Conservation (phyloP, 2,113 vertebrate genomes). For the Proterorhinus semilunaris region DNA sequence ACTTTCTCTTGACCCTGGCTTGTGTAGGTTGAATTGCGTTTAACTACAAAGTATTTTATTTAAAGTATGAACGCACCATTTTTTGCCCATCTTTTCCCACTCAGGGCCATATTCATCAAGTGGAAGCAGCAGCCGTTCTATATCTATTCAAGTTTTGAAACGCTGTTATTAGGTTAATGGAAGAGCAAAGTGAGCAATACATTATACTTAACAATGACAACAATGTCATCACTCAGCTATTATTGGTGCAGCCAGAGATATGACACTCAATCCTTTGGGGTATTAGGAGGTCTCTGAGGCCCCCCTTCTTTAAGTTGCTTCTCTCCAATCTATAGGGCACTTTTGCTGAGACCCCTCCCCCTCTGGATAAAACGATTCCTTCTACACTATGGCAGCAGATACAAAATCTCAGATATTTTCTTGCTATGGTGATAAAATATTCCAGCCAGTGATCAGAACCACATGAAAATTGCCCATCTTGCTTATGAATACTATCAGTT, state of each 20-base stretch:
- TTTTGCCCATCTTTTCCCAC: not conserved
- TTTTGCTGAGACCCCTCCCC: no score
- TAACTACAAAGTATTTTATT: not conserved
- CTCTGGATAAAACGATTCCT: no score
- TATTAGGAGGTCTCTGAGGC: slow-evolving; percentile 15
- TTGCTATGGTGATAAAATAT: no score
- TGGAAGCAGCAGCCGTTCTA: not conserved
- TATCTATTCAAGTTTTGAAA: not conserved
- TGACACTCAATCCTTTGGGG: slow-evolving; percentile 5
- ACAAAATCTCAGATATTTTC: no score
- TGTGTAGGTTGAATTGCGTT: not conserved
- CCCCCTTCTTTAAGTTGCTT: no score
- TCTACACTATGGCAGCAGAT: no score
- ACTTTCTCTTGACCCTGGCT: not conserved
- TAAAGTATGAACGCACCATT: not conserved
- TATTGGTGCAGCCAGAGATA: not conserved
- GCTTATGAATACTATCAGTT: not conserved
- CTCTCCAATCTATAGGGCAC: no score
- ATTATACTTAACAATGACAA: not conserved
- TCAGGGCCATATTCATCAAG: not conserved
- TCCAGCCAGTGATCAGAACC: not conserved
- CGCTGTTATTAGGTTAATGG: slow-evolving; percentile 2
- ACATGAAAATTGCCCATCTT: not conserved
- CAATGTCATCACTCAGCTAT: slow-evolving; percentile 3
- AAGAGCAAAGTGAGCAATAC: not conserved